Conservation (phyloP, 2,888 invertebrate species). For the Ennomos erosarius region DNA sequence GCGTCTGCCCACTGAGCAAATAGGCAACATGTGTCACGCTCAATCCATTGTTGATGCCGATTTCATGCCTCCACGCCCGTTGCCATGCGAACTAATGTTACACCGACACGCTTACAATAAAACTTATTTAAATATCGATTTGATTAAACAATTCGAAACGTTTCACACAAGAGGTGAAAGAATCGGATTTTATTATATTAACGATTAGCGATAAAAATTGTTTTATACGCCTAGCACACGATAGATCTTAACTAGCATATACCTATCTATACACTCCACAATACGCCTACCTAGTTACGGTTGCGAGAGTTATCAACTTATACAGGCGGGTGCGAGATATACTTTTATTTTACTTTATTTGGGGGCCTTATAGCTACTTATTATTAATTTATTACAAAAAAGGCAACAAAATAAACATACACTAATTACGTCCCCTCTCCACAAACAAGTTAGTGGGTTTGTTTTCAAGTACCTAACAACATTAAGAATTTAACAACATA, state of each 20-base stretch:
- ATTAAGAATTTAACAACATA: slow-evolving; percentile 4
- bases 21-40: slow-evolving; percentile 40
- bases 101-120: slow-evolving; percentile 18
- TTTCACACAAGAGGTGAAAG: slow-evolving; percentile 9
- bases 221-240: not conserved
- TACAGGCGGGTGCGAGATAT: slow-evolving; percentile 1
- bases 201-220: slow-evolving; percentile 1
- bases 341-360: too few species aligned
- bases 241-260: slow-evolving; percentile 5
- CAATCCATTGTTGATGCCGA: slow-evolving; percentile 33
- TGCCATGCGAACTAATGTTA: slow-evolving; percentile 23
- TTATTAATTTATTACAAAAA: too few species aligned
- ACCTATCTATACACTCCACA: slow-evolving; percentile 3
- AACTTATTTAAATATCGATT: slow-evolving; percentile 24
- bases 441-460: not conserved
- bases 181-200: not conserved
- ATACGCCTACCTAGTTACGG: slow-evolving; percentile 1
- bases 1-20: slow-evolving; percentile 36
- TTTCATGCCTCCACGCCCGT: slow-evolving; percentile 30
- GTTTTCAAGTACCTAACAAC: slow-evolving; percentile 10
- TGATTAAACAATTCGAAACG: slow-evolving; percentile 21
- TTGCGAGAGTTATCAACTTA: slow-evolving; percentile 6
- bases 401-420: too few species aligned
- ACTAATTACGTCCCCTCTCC: too few species aligned
- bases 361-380: too few species aligned